Evolutionary conservation across 2,888 invertebrate species (phyloP).

Genomic region (Microdon myrmicae): DNA sequence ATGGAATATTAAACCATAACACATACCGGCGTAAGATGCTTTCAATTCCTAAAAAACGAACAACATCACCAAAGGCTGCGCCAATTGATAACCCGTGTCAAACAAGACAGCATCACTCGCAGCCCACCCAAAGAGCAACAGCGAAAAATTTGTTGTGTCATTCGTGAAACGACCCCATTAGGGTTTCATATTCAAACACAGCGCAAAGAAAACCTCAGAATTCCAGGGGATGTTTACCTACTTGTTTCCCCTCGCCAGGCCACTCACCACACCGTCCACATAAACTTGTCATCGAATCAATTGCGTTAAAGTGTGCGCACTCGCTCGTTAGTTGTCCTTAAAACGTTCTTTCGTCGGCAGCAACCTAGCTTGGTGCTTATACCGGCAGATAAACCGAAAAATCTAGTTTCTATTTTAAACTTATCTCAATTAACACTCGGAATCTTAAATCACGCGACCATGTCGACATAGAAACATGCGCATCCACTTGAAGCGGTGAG

Average conservation of each 20-base stretch:
- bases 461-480: slow-evolving; percentile 51
- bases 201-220: slow-evolving; percentile 1
- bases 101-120: slow-evolving; percentile 34
- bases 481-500: slow-evolving; percentile 46
- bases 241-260: slow-evolving; percentile 5
- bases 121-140: slow-evolving; percentile 37
- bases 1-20: no score
- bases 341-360: slow-evolving; percentile 11
- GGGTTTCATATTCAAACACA: slow-evolving; percentile 23
- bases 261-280: slow-evolving; percentile 21
- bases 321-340: slow-evolving; percentile 17
- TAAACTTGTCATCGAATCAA: slow-evolving; percentile 50
- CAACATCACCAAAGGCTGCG: slow-evolving; percentile 10
- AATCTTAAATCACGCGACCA: slow-evolving; percentile 55
- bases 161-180: slow-evolving; percentile 23
- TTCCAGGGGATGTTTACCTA: slow-evolving; percentile 19
- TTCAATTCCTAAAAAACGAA: slow-evolving; percentile 2
- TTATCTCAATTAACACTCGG: slow-evolving; percentile 55
- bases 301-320: slow-evolving; percentile 29
- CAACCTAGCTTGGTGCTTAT: background rate
- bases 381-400: slow-evolving; percentile 18
- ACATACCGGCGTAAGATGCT: no score
- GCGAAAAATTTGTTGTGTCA: slow-evolving; percentile 44
- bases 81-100: slow-evolving; percentile 40
- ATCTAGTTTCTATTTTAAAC: slow-evolving; percentile 51